Conservation (phyloP, 2,888 invertebrate genomes). For the Eupithecia vulgata region DNA sequence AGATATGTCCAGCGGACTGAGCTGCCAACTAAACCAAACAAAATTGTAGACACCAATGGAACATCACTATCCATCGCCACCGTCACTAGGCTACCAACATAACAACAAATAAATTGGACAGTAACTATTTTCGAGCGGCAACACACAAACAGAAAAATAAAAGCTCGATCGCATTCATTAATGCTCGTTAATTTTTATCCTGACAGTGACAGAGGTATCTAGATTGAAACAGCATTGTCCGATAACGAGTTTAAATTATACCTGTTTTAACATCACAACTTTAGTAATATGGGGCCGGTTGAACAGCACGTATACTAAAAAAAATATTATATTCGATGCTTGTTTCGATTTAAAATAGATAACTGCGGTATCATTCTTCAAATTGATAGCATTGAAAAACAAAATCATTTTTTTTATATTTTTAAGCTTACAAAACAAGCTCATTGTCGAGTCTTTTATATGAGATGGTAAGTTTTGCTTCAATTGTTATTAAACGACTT, state of each 20-base stretch:
- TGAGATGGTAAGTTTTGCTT: too few species aligned
- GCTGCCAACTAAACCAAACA: slow-evolving; percentile 55
- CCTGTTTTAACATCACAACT: slow-evolving; percentile 11
- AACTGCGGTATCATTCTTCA: not conserved
- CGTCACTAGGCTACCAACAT: slow-evolving; percentile 52
- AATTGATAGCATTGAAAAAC: not conserved
- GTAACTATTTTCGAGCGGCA: slow-evolving; percentile 47
- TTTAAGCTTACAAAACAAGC: not conserved
- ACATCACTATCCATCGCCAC: slow-evolving; percentile 48
- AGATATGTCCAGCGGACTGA: slow-evolving; percentile 45
- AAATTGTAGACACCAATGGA: slow-evolving; percentile 47
- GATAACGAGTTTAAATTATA: slow-evolving; percentile 18
- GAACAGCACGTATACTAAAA: not conserved
- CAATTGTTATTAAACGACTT: too few species aligned
- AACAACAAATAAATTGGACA: slow-evolving; percentile 52
- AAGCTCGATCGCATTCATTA: slow-evolving; percentile 44
- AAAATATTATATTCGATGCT: not conserved
- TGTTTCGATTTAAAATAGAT: not conserved
- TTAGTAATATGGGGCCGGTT: slow-evolving; percentile 2
- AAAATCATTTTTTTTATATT: not conserved
- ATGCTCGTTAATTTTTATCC: slow-evolving; percentile 36
- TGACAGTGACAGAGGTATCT: slow-evolving; percentile 38
- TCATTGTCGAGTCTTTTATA: too few species aligned
- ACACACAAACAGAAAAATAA: slow-evolving; percentile 43
- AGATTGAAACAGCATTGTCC: slow-evolving; percentile 24